phyloP scores from a whole-genome alignment of 2,888 invertebrate genomes.

The Tethea ocularis region DNA sequence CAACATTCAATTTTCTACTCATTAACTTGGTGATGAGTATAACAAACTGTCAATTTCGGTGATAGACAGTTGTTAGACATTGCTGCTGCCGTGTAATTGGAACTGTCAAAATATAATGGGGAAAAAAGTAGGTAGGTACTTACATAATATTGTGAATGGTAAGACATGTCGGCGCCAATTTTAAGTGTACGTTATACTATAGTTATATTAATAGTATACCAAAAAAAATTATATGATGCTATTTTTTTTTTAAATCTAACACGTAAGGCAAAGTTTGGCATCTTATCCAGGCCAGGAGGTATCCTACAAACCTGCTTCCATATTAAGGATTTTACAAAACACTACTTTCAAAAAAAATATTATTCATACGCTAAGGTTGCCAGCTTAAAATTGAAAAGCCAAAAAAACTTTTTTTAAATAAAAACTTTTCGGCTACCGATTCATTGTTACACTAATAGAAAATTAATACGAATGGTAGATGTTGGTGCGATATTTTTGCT shows the following conservation, averaged over 20 bases:
- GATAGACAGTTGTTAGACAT: constrained; percentile 24
- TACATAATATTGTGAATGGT: neutral
- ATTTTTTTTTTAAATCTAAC: neutral
- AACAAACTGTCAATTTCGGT: constrained; percentile 11
- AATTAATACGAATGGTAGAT: too few species aligned
- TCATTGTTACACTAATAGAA: too few species aligned
- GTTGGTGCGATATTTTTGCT: too few species aligned
- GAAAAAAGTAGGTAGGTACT: too few species aligned
- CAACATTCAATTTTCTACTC: constrained; percentile 23
- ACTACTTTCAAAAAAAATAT: neutral
- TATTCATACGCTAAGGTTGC: neutral
- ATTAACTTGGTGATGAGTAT: constrained; percentile 12
- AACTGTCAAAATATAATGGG: constrained; percentile 22
- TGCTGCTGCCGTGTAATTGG: constrained; percentile 29
- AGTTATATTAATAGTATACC: too few species aligned
- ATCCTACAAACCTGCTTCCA: neutral
- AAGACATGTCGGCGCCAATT: neutral
- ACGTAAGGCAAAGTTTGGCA: neutral
- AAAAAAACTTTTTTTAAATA: too few species aligned
- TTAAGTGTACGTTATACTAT: too few species aligned
- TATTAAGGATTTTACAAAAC: neutral
- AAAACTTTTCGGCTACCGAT: too few species aligned
- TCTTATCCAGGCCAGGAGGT: too few species aligned
- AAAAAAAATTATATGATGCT: too few species aligned
- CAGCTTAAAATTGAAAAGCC: neutral